phyloP scores from a whole-genome alignment of 2,113 vertebrate species.

The Columba livia region DNA sequence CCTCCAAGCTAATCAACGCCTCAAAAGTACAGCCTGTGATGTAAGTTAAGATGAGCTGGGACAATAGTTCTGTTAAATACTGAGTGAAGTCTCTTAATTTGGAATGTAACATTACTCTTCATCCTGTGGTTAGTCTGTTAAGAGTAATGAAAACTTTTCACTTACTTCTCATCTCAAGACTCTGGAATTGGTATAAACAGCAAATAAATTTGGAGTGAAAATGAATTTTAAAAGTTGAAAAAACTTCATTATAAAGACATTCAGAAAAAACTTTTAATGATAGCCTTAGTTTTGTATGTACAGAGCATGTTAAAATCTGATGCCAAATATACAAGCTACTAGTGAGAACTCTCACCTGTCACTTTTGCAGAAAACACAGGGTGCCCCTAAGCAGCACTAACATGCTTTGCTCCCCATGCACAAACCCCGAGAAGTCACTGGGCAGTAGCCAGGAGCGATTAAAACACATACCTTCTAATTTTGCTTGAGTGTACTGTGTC shows the following conservation, averaged over 20 bases:
- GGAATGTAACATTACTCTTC: background rate
- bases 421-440: background rate
- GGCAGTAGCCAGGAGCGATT: background rate
- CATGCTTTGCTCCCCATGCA: background rate
- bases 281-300: background rate
- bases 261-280: background rate
- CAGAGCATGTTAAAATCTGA: background rate
- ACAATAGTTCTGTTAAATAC: background rate
- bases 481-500: background rate
- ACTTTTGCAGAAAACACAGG: fast-evolving
- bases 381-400: background rate
- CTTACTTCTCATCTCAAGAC: background rate
- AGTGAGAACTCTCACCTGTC: background rate
- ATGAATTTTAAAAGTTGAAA: background rate
- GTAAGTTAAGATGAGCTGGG: background rate
- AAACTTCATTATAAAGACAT: fast-evolving
- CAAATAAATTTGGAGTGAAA: background rate
- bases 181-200: background rate
- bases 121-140: background rate
- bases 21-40: background rate
- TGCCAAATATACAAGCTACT: background rate
- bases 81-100: background rate
- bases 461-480: background rate
- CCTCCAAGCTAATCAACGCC: background rate
- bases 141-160: background rate